A percentile compares a stretch with the other conserved stretches of the same genome.
phyloP scores from a whole-genome alignment of 2,888 invertebrate genomes.

The Caenorhabditis wallacei region DNA sequence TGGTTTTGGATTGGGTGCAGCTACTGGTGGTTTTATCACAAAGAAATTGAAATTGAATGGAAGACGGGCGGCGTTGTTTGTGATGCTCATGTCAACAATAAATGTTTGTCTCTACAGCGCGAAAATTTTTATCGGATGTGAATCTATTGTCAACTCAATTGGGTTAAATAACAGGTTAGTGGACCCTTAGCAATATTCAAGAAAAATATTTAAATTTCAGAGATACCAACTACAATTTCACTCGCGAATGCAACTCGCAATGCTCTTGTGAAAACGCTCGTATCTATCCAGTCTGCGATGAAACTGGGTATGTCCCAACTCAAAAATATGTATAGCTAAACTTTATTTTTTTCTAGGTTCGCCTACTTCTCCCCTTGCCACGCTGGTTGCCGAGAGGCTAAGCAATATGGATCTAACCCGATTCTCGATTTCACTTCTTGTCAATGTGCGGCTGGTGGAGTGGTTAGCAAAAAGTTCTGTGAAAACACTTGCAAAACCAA shows the following conservation, averaged over 20 bases:
- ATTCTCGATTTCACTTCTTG: conserved; percentile 77
- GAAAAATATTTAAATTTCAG: conserved; percentile 42
- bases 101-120: conserved; percentile 76
- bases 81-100: conserved; percentile 76
- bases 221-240: conserved; percentile 79
- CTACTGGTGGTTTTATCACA: conserved; percentile 77
- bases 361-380: conserved; percentile 84
- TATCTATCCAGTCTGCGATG: conserved; percentile 83
- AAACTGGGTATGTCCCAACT: conserved; percentile 66
- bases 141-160: conserved; percentile 79
- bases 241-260: conserved; percentile 81
- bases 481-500: conserved; percentile 76
- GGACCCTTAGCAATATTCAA: not conserved
- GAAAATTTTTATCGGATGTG: conserved; percentile 81
- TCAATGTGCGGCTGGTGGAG: conserved; percentile 75
- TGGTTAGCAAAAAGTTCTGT: conserved; percentile 80
- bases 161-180: conserved; percentile 67
- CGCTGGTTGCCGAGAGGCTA: conserved; percentile 81
- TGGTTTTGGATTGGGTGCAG: conserved; percentile 82
- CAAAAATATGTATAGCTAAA: not conserved
- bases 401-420: conserved; percentile 40
- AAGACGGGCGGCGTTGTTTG: conserved; percentile 74
- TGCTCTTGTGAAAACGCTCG: conserved; percentile 83
- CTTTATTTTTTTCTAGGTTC: conserved; percentile 39
- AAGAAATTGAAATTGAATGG: conserved; percentile 74